phyloP scores from a whole-genome alignment of 2,113 vertebrate species.

The Echinops telfairi region DNA sequence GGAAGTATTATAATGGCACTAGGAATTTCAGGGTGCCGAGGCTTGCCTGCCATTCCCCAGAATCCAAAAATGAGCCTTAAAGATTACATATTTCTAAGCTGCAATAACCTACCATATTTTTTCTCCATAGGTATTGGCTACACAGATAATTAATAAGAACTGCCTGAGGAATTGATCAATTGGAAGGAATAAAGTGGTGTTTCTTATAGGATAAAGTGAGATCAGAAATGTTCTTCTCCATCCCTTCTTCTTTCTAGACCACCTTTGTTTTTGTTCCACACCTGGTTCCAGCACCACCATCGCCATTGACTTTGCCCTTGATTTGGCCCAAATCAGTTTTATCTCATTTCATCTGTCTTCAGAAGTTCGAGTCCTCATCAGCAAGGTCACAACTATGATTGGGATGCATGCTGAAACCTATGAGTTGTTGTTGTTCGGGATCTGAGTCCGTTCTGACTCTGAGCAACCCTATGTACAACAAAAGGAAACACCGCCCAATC shows the following conservation, averaged over 20 bases:
- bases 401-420: neutral
- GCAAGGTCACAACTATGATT: neutral
- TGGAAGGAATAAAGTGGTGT: neutral
- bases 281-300: neutral
- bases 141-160: neutral
- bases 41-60: neutral
- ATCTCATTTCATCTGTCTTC: neutral
- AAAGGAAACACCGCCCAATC: too few species aligned
- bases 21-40: neutral
- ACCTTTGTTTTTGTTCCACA: too few species aligned
- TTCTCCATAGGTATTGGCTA: neutral
- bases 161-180: neutral
- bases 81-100: slow-evolving; percentile 18
- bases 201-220: neutral
- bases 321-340: neutral
- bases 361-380: neutral
- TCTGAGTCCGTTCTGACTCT: too few species aligned
- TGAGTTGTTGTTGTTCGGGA: too few species aligned
- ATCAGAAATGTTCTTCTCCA: neutral
- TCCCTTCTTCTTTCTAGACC: too few species aligned
- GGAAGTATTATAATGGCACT: neutral
- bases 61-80: neutral
- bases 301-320: neutral
- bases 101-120: slow-evolving; percentile 21
- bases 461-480: too few species aligned